phyloP scores from a whole-genome alignment of 1,140 invertebrate genomes.

The Drosophila lowei region DNA sequence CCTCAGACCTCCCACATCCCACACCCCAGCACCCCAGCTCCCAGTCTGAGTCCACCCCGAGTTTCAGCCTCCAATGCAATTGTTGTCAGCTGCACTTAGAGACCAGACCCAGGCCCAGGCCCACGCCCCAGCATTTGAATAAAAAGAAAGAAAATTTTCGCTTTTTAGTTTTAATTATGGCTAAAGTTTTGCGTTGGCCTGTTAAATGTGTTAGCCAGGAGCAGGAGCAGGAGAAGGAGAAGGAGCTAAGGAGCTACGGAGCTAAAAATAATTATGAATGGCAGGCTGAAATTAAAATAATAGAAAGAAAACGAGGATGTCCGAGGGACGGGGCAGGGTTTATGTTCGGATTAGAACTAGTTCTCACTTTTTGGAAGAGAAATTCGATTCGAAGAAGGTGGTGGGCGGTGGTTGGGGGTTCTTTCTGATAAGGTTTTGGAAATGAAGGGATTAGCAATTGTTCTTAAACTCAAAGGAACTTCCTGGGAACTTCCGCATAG shows the following conservation, averaged over 20 bases:
- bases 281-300: constrained; percentile 46
- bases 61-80: constrained; percentile 51
- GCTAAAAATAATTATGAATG: constrained; percentile 66
- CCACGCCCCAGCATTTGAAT: constrained; percentile 33
- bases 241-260: constrained; percentile 1
- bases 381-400: not conserved
- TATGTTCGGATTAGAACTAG: constrained; percentile 14
- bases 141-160: constrained; percentile 66
- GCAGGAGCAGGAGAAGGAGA: constrained; percentile 26
- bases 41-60: constrained; percentile 1
- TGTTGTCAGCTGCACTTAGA: constrained; percentile 76
- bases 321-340: not conserved
- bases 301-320: constrained; percentile 24
- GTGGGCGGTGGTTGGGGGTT: too few relatives aligned
- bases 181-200: constrained; percentile 65
- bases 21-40: not conserved
- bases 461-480: too few relatives aligned
- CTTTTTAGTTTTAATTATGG: constrained; percentile 74
- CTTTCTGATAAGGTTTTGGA: too few relatives aligned
- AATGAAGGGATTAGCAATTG: too few relatives aligned
- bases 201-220: constrained; percentile 64
- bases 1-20: constrained; percentile 4
- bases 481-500: too few relatives aligned
- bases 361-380: not conserved
- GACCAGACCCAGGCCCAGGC: constrained; percentile 1